Conservation (phyloP, 1,140 invertebrate genomes). For the Drosophila pectinifera region DNA sequence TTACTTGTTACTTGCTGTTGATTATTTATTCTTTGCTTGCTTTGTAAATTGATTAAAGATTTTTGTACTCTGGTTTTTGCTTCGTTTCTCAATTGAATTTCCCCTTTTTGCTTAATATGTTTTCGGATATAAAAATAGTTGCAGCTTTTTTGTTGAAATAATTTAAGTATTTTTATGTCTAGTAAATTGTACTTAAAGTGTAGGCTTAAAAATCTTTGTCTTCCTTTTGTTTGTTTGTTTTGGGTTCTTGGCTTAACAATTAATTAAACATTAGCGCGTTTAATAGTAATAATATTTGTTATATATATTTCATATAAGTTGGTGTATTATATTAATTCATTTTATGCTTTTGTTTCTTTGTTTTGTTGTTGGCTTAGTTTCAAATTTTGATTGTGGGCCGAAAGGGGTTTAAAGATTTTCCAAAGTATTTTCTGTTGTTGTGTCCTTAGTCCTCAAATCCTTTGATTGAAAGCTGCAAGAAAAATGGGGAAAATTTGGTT, state of each 20-base stretch:
- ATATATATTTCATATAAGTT: slow-evolving; percentile 44
- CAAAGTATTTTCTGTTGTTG: slow-evolving; percentile 42
- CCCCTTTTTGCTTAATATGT: slow-evolving; percentile 48
- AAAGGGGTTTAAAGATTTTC: slow-evolving; percentile 39
- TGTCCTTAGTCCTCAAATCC: slow-evolving; percentile 64
- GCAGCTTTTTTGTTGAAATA: slow-evolving; percentile 40
- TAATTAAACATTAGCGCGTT: slow-evolving; percentile 78
- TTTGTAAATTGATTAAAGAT: slow-evolving; percentile 49
- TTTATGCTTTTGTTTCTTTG: slow-evolving; percentile 16
- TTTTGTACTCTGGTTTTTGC: slow-evolving; percentile 76
- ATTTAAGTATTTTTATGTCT: slow-evolving; percentile 34
- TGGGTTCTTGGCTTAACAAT: slow-evolving; percentile 72
- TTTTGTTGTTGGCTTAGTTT: slow-evolving; percentile 33
- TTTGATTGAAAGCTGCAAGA: slow-evolving; percentile 68
- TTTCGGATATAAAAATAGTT: slow-evolving; percentile 47
- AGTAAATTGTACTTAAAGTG: slow-evolving; percentile 66
- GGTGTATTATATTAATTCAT: slow-evolving; percentile 32
- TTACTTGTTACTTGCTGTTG: slow-evolving; percentile 46
- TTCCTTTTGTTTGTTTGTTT: slow-evolving; percentile 84
- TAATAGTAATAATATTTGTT: slow-evolving; percentile 36
- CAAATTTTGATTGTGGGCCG: slow-evolving; percentile 73
- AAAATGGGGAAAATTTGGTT: slow-evolving; percentile 1
- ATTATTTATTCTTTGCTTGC: slow-evolving; percentile 52
- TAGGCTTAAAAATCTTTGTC: slow-evolving; percentile 81
- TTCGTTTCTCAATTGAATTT: slow-evolving; percentile 59